Evolutionary conservation across 2,113 vertebrate genomes (phyloP).

Genomic region (Eretmochelys imbricata): DNA sequence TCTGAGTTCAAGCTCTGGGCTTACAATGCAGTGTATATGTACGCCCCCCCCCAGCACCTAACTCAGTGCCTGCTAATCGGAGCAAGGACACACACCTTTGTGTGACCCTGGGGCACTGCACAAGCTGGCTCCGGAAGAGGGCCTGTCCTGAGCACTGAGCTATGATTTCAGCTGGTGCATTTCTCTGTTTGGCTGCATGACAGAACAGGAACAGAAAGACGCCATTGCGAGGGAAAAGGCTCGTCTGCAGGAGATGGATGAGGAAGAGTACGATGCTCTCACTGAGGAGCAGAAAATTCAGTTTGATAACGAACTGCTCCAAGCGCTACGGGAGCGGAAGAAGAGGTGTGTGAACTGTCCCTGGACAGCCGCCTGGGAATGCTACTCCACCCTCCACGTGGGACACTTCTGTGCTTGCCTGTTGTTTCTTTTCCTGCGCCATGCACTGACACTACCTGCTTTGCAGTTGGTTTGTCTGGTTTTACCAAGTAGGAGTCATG

Average conservation of each 20-base stretch:
- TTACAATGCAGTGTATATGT: not conserved
- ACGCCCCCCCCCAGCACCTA: not conserved
- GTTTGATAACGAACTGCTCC: slow-evolving; percentile 62
- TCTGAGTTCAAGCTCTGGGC: not conserved
- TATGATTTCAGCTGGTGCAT: not conserved
- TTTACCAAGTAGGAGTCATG: not conserved
- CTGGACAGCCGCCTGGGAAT: not conserved
- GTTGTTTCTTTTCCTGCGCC: not conserved
- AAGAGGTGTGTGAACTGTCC: slow-evolving; percentile 74
- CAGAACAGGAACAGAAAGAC: slow-evolving; percentile 74
- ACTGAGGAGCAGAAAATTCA: slow-evolving; percentile 76
- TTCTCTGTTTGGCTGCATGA: not conserved
- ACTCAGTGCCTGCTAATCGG: not conserved
- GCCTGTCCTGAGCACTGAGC: not conserved
- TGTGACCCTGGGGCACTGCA: accelerated
- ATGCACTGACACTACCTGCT: not conserved
- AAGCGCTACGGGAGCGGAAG: slow-evolving; percentile 68
- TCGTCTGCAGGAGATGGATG: slow-evolving; percentile 79
- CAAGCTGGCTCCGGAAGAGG: accelerated
- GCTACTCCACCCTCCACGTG: not conserved
- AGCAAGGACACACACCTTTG: not conserved
- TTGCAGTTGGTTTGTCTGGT: not conserved
- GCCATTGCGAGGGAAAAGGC: slow-evolving; percentile 59
- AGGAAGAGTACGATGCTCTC: slow-evolving; percentile 85
- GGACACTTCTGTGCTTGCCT: too few relatives aligned